Base-by-base conservation (phyloP, 1,140 invertebrate genomes). In the Drosophila mayri region DNA sequence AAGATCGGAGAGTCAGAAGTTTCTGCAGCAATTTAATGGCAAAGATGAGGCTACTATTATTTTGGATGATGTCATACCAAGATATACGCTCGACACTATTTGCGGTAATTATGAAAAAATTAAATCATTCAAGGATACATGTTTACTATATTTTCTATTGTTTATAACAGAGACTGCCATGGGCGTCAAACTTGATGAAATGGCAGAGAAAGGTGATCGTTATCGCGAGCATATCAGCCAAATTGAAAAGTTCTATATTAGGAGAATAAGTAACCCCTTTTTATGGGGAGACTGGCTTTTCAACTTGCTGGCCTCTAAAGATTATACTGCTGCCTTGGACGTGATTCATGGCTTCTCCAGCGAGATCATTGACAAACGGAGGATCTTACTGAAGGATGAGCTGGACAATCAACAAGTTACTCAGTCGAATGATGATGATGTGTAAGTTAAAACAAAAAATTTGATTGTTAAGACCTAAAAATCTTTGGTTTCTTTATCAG, bases 51-150 rank as follows among this genome's bases (percentile, higher is more conserved):
- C 60, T 22, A 47, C 7, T 8, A 64, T 84, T 16, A 63, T 70
- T 1, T 35, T 90, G 1, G 82, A 66, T 78, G 57, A 74, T 58
- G 80, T 91, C 4, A 93, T 95, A 64, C 94, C 95, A 0, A 93
- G 95, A 49, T 97, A 95, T 85, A 95, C 97, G 5, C 93, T 98
- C 4, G 96, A 97, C 82, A 94, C 96, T 11, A 96, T 97, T 83
- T 96, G 96, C 90, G 96, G 97, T 94, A n/a, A 32, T 14, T 47
- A 40, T 28, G 3, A 11, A 22, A 22, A 22, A 22, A n/a, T n/a
- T n/a, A n/a, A n/a, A n/a, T n/a, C n/a, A n/a, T n/a, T n/a, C n/a
- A n/a, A n/a, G n/a, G n/a, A n/a, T n/a, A n/a, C n/a, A n/a, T n/a
- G n/a, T n/a, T n/a, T n/a, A n/a, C 22, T 22, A 22, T 22, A 22